Conservation (phyloP, 2,797 vertebrate species). For the Agapornis canus region DNA sequence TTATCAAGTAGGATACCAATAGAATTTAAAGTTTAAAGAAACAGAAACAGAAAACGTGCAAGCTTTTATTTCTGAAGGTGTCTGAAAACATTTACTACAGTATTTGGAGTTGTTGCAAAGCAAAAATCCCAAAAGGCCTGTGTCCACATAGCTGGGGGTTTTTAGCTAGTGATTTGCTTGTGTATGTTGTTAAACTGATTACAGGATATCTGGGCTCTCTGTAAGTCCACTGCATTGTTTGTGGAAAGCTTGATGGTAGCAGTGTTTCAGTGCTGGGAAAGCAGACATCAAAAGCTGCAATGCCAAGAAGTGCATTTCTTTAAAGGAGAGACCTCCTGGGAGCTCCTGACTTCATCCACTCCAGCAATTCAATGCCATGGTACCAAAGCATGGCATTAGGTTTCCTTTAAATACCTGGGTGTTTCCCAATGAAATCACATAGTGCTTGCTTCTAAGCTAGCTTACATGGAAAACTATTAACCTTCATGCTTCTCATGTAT, state of each 20-base stretch:
- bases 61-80: not conserved
- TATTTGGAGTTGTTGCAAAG: not conserved
- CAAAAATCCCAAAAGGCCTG: not conserved
- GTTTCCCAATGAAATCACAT: not conserved
- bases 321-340: not conserved
- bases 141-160: not conserved
- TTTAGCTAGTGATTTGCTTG: not conserved
- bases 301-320: not conserved
- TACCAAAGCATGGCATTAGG: not conserved
- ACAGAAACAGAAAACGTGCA: not conserved
- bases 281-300: not conserved
- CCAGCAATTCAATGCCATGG: not conserved
- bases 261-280: not conserved
- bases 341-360: not conserved
- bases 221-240: not conserved
- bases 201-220: not conserved
- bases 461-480: not conserved
- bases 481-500: not conserved
- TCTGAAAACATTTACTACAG: not conserved
- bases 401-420: not conserved
- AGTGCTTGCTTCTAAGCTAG: not conserved
- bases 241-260: not conserved
- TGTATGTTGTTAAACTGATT: not conserved
- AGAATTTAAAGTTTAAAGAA: not conserved
- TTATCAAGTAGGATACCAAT: not conserved